phyloP scores from a whole-genome alignment of 2,888 invertebrate genomes.

The Chloroclysta siterata region DNA sequence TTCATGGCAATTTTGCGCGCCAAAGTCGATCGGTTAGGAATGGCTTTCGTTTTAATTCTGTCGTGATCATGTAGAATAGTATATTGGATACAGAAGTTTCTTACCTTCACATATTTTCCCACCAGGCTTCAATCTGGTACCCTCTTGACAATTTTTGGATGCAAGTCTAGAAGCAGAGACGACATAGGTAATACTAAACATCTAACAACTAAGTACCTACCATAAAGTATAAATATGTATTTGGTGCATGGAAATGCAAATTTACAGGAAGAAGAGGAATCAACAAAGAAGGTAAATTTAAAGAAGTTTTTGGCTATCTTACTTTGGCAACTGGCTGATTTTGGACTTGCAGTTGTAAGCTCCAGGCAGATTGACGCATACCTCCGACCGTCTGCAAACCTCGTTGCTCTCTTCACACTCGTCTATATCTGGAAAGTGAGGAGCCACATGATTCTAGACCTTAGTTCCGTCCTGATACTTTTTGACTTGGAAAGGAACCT shows the following conservation, averaged over 20 bases:
- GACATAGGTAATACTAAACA: no score
- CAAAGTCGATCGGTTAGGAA: no score
- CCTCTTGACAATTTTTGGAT: constrained; percentile 86
- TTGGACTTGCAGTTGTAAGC: constrained; percentile 90
- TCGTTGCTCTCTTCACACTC: constrained; percentile 92
- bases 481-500: no score
- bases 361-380: constrained; percentile 94
- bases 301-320: constrained; percentile 31
- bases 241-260: no score
- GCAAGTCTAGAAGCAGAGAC: constrained; percentile 54
- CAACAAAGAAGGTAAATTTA: no score
- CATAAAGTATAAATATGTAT: no score
- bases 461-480: not conserved
- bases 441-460: not conserved
- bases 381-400: constrained; percentile 90
- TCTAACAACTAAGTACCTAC: no score
- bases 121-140: constrained; percentile 74
- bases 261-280: no score
- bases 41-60: no score
- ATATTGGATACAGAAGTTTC: not conserved
- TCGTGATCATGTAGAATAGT: no score
- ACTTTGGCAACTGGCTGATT: constrained; percentile 78
- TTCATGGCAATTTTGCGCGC: no score
- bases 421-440: constrained; percentile 88
- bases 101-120: constrained; percentile 87